Percentiles rank a stretch among this genome's conserved stretches.
Evolutionary conservation across 2,888 invertebrate species (phyloP).

Genomic region (Limnephilus lunatus): DNA sequence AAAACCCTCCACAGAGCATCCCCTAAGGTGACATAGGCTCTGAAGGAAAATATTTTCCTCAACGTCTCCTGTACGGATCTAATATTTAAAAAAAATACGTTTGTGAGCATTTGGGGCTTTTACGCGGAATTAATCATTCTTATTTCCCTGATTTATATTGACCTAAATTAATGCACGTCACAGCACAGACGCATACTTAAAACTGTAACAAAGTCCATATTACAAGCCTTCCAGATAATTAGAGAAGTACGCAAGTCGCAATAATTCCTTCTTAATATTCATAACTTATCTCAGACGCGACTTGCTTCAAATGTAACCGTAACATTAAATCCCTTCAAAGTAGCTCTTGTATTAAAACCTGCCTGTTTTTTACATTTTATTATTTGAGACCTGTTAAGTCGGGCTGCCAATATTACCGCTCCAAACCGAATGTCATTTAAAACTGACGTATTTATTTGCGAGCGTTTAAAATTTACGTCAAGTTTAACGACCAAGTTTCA

Average conservation of each 20-base stretch:
- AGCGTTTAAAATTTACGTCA: neutral
- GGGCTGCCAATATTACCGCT: neutral
- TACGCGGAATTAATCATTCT: too few species aligned
- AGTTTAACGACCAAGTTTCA: neutral
- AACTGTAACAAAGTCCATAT: neutral
- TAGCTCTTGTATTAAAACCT: neutral
- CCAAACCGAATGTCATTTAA: constrained; percentile 2
- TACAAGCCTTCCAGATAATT: neutral
- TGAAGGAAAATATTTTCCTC: too few species aligned
- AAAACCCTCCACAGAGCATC: too few species aligned
- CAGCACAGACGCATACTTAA: too few species aligned
- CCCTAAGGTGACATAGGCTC: too few species aligned
- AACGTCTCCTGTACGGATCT: fast-evolving
- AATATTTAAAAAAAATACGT: too few species aligned
- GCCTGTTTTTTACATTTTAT: neutral
- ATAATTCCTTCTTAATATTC: neutral
- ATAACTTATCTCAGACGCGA: neutral
- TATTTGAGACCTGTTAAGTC: neutral
- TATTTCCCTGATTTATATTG: too few species aligned
- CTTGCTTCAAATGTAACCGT: neutral
- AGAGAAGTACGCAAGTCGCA: neutral
- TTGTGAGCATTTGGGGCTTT: too few species aligned
- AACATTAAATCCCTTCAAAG: neutral
- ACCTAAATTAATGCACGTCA: too few species aligned
- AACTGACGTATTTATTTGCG: neutral